Evolutionary conservation across 2,797 vertebrate genomes (phyloP).

Genomic region (Sorex maritimensis): DNA sequence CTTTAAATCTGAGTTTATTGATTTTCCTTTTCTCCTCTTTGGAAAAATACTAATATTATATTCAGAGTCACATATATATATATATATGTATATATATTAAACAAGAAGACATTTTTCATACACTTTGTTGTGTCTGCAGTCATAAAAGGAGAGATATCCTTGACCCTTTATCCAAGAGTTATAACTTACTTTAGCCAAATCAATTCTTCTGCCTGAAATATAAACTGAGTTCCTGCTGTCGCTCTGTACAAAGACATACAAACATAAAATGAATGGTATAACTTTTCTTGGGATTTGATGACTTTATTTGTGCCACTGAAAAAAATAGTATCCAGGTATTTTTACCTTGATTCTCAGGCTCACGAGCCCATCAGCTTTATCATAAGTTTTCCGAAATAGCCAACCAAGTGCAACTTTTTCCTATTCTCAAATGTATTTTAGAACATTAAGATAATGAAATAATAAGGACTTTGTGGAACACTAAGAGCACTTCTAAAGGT

Average conservation of each 20-base stretch:
- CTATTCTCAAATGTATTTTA: slow-evolving; percentile 33
- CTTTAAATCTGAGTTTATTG: neutral
- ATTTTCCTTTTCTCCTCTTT: neutral
- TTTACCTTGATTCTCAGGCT: neutral
- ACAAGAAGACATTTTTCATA: neutral
- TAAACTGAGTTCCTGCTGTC: neutral
- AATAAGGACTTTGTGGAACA: neutral
- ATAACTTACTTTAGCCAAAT: neutral
- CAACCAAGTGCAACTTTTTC: slow-evolving; percentile 10
- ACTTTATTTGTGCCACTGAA: neutral
- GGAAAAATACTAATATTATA: neutral
- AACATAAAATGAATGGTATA: neutral
- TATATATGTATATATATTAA: too few relatives aligned
- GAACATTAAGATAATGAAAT: neutral
- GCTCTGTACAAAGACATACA: slow-evolving; percentile 12
- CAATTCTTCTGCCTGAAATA: slow-evolving; percentile 16
- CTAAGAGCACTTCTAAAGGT: neutral
- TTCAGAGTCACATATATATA: neutral
- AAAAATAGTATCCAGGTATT: neutral
- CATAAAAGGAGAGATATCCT: slow-evolving; percentile 26
- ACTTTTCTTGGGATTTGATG: neutral
- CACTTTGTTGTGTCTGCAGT: neutral
- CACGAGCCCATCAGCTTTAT: neutral
- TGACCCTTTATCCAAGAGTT: neutral
- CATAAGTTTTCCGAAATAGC: slow-evolving; percentile 2